phyloP scores from a whole-genome alignment of 2,797 vertebrate genomes.

The Buphagus erythrorhynchus region DNA sequence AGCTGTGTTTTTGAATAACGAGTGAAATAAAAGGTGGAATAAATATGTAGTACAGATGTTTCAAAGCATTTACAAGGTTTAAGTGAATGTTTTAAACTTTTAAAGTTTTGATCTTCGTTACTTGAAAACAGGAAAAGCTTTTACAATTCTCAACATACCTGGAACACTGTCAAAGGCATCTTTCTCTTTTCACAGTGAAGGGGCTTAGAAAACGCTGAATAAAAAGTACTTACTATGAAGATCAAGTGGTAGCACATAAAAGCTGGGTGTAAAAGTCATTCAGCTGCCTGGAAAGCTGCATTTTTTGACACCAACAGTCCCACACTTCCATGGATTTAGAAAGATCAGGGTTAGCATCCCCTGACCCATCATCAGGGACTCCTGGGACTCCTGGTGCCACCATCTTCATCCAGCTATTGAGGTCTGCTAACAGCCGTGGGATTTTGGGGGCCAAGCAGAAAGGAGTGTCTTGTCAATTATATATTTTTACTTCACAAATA shows the following conservation, averaged over 20 bases:
- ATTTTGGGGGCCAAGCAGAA: background rate
- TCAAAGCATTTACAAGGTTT: background rate
- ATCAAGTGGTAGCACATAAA: background rate
- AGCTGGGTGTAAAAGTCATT: background rate
- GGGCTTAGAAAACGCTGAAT: background rate
- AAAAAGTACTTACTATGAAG: background rate
- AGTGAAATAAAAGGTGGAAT: background rate
- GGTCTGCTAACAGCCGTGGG: rapidly evolving
- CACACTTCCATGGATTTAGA: background rate
- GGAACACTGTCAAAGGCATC: background rate
- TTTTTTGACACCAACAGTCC: background rate
- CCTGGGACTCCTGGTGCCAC: background rate
- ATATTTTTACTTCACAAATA: background rate
- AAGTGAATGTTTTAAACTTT: background rate
- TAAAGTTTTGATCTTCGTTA: background rate
- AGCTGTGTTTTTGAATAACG: background rate
- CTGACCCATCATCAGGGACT: background rate
- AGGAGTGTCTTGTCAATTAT: rapidly evolving
- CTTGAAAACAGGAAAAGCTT: background rate
- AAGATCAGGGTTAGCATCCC: background rate
- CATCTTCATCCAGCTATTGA: background rate
- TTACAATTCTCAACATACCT: background rate
- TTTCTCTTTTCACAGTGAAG: background rate
- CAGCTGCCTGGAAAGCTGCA: background rate
- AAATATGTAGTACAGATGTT: background rate